Evolutionary conservation across 1,140 invertebrate genomes (phyloP).

Genomic region (Wiebesia pumilae): DNA sequence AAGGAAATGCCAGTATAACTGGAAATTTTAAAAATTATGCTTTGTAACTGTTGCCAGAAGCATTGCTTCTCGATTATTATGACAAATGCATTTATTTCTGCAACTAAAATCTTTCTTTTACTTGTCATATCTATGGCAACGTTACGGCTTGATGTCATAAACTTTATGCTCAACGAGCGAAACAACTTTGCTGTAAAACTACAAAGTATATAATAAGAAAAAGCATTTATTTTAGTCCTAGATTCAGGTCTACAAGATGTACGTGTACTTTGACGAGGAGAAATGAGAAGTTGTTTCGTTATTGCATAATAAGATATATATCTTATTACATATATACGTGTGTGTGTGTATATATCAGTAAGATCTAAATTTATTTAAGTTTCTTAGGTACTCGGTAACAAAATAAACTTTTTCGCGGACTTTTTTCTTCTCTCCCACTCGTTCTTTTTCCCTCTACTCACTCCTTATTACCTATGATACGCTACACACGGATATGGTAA

Average conservation of each 20-base stretch:
- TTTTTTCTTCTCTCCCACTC: background rate
- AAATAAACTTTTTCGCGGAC: constrained; percentile 39
- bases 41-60: background rate
- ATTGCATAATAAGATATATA: constrained; percentile 15
- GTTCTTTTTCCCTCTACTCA: background rate
- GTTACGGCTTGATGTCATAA: background rate
- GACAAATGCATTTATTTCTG: constrained; percentile 7
- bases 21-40: background rate
- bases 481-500: constrained; percentile 27
- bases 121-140: background rate
- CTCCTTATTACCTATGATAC: constrained; percentile 33
- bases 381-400: constrained; percentile 41
- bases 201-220: background rate
- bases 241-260: constrained; percentile 20
- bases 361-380: constrained; percentile 46
- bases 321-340: too few relatives aligned
- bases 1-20: background rate
- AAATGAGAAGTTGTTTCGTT: background rate
- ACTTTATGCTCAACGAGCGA: background rate
- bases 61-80: background rate
- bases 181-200: constrained; percentile 17
- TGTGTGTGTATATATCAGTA: too few relatives aligned
- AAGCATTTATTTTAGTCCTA: constrained; percentile 27
- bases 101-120: background rate
- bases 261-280: constrained; percentile 4